These are phyloP conservation scores for Pipistrellus pygmaeus DNA, from an alignment of 2,797 vertebrate species.

Conservation along the genomic window DNA sequence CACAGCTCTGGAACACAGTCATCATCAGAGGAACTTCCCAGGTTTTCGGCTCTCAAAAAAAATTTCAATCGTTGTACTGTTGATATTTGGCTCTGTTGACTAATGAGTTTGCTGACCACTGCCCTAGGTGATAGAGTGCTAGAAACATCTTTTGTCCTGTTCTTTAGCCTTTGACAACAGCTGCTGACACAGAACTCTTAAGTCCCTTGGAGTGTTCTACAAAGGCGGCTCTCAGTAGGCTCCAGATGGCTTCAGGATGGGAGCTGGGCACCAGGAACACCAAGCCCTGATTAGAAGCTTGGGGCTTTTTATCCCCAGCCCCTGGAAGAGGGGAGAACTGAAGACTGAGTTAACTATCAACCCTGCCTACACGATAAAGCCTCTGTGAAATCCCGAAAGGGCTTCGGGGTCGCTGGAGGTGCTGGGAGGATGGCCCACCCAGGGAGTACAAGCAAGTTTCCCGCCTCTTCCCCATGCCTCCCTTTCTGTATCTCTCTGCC, in stretches of 20 bases:
- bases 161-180: background rate
- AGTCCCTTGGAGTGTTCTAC: background rate
- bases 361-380: background rate
- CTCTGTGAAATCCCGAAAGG: background rate
- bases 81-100: too few relatives aligned
- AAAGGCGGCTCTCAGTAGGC: background rate
- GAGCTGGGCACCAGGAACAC: background rate
- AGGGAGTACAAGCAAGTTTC: too few relatives aligned
- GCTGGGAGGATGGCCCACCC: background rate
- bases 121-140: background rate
- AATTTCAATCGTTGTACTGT: too few relatives aligned
- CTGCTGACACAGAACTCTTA: background rate
- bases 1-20: background rate
- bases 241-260: background rate
- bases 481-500: background rate
- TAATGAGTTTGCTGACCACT: too few relatives aligned
- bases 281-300: background rate
- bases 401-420: background rate
- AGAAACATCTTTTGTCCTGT: background rate
- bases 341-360: background rate
- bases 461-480: background rate
- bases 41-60: too few relatives aligned
- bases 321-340: background rate
- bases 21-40: background rate
- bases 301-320: background rate